A percentile compares a stretch with the other conserved stretches of the same genome.
Conservation (phyloP, 2,888 invertebrate genomes). For the Parthenolecanium corni region DNA sequence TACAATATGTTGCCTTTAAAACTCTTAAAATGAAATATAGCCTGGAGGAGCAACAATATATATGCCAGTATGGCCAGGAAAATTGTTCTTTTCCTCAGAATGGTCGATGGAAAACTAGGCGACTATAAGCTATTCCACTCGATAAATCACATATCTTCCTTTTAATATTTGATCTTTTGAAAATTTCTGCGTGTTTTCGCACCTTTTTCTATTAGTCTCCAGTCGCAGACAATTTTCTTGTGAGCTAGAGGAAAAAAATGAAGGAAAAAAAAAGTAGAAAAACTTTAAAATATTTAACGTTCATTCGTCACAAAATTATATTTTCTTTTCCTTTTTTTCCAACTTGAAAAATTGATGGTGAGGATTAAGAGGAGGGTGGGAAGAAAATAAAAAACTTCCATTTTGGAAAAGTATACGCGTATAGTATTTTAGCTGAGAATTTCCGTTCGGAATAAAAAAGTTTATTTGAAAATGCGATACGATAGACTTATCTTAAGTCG, state of each 20-base stretch:
- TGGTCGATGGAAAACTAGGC: conserved; percentile 15
- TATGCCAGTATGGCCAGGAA: neutral
- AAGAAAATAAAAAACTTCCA: no score
- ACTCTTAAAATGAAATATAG: conserved; percentile 26
- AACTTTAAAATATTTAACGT: conserved; percentile 26
- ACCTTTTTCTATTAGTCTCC: conserved; percentile 17
- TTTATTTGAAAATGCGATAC: no score
- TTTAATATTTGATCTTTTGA: conserved; percentile 27
- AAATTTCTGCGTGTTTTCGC: conserved; percentile 20
- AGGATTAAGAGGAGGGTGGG: no score
- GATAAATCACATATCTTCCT: conserved; percentile 24
- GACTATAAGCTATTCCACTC: conserved; percentile 24
- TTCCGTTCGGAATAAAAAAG: no score
- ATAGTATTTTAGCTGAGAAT: no score
- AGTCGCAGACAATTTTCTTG: conserved; percentile 23
- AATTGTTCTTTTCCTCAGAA: conserved; percentile 14
- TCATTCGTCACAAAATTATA: conserved; percentile 15
- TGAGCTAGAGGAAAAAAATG: neutral
- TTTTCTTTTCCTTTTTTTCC: conserved; percentile 1
- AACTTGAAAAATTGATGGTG: no score
- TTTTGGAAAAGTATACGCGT: no score
- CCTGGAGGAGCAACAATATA: conserved; percentile 24
- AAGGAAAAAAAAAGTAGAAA: neutral
- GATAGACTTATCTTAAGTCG: no score
- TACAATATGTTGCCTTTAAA: conserved; percentile 28